Evolutionary conservation across 1,140 invertebrate genomes (phyloP).

Genomic region (Daktulosphaira vitifoliae): DNA sequence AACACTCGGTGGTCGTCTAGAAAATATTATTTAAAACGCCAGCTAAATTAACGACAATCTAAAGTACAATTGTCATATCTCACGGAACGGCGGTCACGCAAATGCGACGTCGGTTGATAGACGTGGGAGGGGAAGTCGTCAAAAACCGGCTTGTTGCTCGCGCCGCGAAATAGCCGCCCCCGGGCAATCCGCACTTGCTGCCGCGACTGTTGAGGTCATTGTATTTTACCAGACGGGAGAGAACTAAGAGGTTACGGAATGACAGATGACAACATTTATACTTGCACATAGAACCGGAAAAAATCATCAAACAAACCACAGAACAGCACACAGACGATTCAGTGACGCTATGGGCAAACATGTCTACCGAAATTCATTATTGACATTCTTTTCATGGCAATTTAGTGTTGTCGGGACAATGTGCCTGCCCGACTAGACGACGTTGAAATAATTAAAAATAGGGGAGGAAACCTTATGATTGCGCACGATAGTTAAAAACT

Average conservation of each 20-base stretch:
- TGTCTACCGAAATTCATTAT: constrained; percentile 2
- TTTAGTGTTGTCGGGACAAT: no score
- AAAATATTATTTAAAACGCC: no score
- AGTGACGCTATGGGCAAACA: not conserved
- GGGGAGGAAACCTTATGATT: not conserved
- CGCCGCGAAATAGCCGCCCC: constrained; percentile 5
- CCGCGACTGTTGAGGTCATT: not conserved
- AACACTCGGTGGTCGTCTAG: no score
- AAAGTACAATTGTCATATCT: constrained; percentile 24
- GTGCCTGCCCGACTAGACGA: not conserved
- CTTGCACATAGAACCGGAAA: constrained; percentile 7
- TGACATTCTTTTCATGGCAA: constrained; percentile 32
- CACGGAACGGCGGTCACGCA: not conserved
- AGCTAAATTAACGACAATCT: no score
- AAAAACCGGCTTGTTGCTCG: constrained; percentile 7
- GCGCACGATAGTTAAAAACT: no score
- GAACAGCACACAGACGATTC: not conserved
- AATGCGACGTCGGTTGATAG: no score
- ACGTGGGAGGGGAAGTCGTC: no score
- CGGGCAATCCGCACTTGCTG: constrained; percentile 2
- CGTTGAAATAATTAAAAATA: not conserved
- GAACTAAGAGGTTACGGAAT: not conserved
- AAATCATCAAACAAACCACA: not conserved
- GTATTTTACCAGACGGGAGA: not conserved
- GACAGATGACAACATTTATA: constrained; percentile 1